phyloP scores from a whole-genome alignment of 2,797 vertebrate species.

The Scolopax rusticola region DNA sequence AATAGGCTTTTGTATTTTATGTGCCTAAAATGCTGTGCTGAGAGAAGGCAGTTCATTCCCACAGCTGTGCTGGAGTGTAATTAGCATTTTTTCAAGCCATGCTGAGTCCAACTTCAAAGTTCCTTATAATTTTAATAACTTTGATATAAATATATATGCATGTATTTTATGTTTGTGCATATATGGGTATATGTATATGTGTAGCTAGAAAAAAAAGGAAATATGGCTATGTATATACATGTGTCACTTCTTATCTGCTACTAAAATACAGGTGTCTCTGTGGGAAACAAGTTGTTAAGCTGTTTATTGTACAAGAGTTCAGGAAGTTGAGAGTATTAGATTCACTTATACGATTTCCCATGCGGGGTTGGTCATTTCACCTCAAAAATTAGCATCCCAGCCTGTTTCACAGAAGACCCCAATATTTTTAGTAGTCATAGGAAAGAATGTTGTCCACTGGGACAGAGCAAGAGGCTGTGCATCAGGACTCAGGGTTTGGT shows the following conservation, averaged over 20 bases:
- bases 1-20: neutral
- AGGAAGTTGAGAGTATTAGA: neutral
- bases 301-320: neutral
- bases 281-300: constrained; percentile 23
- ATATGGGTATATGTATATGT: neutral
- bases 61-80: neutral
- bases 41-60: constrained; percentile 18
- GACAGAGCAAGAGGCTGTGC: neutral
- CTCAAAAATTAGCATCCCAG: neutral
- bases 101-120: neutral
- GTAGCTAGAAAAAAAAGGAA: neutral
- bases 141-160: neutral
- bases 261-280: constrained; percentile 23
- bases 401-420: neutral
- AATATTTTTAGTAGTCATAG: neutral
- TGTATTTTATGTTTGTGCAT: neutral
- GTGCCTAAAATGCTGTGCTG: neutral
- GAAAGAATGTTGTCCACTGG: neutral
- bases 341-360: neutral
- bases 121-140: constrained; percentile 4
- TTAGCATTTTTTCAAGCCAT: neutral
- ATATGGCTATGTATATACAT: accelerated
- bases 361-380: neutral
- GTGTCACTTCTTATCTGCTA: neutral
- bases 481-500: neutral